Evolutionary conservation across 2,888 invertebrate species (phyloP).

Genomic region (Apodemia mormo): DNA sequence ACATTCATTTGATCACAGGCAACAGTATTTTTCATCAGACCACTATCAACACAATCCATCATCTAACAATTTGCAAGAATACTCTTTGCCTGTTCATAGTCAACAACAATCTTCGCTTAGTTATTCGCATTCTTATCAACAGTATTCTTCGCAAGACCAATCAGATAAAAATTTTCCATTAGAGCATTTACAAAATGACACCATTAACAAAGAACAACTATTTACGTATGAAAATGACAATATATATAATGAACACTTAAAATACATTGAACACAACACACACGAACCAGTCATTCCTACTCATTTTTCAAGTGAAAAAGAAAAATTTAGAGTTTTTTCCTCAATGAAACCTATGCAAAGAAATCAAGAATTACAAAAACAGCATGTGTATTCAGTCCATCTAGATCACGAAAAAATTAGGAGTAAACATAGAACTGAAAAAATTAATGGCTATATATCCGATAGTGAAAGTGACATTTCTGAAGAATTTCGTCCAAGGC

Average conservation of each 20-base stretch:
- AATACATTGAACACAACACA: not conserved
- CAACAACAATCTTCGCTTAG: conserved; percentile 26
- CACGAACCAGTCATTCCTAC: not conserved
- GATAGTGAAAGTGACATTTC: conserved; percentile 55
- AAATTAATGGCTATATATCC: conserved; percentile 55
- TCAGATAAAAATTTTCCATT: too few relatives aligned
- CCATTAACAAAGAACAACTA: not conserved
- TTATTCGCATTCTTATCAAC: conserved; percentile 5
- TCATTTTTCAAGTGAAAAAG: not conserved
- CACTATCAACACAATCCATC: conserved; percentile 25
- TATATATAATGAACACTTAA: not conserved
- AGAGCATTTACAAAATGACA: not conserved
- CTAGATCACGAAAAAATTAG: conserved; percentile 47
- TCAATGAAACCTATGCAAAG: not conserved
- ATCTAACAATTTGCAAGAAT: conserved; percentile 38
- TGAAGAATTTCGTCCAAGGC: conserved; percentile 64
- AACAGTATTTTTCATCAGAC: conserved; percentile 21
- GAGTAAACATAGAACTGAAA: conserved; percentile 41
- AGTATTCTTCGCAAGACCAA: not conserved
- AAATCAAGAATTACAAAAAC: not conserved
- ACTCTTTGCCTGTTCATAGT: conserved; percentile 31
- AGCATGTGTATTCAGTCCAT: conserved; percentile 50
- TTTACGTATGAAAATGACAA: conserved; percentile 29
- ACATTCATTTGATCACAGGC: conserved; percentile 3
- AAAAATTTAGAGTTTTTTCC: not conserved